Conservation (phyloP, 2,888 invertebrate genomes). For the Dendrolimus pini region DNA sequence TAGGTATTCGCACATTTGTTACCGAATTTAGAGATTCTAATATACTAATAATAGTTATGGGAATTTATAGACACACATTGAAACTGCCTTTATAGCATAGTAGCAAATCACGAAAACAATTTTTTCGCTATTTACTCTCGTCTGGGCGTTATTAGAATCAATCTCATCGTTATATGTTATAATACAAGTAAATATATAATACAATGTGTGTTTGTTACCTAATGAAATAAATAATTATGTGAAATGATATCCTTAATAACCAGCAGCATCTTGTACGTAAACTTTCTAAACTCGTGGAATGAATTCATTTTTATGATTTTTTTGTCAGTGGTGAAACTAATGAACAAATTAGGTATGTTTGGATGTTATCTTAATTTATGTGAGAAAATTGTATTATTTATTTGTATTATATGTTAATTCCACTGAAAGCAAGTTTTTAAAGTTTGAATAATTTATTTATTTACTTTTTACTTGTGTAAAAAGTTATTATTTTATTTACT, state of each 20-base stretch:
- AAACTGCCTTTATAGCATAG: neutral
- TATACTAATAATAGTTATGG: slow-evolving; percentile 1
- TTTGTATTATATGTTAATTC: neutral
- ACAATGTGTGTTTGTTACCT: no score
- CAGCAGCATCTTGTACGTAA: neutral
- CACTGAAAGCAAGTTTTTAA: neutral
- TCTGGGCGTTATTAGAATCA: no score
- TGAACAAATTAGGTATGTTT: neutral
- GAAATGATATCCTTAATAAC: neutral
- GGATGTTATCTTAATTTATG: neutral
- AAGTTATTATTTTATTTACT: no score
- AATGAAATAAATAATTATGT: neutral
- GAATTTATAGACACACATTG: neutral
- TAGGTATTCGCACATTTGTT: slow-evolving; percentile 16
- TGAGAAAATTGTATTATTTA: neutral
- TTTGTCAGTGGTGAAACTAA: neutral
- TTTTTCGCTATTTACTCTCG: no score
- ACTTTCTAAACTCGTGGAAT: neutral
- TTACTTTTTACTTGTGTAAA: no score
- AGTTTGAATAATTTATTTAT: no score
- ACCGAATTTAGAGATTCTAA: slow-evolving; percentile 12
- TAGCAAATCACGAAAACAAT: no score
- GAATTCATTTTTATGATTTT: neutral
- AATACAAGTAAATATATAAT: no score
- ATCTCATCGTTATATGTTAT: no score